Evolutionary conservation across 2,113 vertebrate species (phyloP), one percentile per base, ranked within the genome.

Genomic region (Tetrao urogallus): DNA sequence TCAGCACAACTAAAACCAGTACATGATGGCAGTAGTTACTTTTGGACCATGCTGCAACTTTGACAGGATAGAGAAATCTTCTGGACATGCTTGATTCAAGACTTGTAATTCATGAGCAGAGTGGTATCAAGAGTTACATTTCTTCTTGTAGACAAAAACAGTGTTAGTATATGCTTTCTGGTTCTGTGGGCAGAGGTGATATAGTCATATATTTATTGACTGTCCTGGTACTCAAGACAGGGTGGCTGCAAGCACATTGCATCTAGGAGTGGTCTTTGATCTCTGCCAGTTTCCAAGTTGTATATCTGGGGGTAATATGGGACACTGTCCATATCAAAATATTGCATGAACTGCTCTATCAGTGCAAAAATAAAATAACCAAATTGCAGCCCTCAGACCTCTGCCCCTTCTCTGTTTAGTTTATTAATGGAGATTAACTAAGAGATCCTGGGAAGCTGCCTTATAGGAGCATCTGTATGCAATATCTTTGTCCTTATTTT

Each of bases 391-490:
- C 52, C 4, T 93, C 25, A 9, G 32, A 27, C 6, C 30, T 74
- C 27, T 71, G n/a, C 13, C 42, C n/a, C 56, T 30, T 75, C 10
- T 77, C 45, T 74, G 14, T 54, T 79, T 40, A 52, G 28, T 61
- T 88, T 60, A 47, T 57, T 69, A n/a, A 34, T 10, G 72, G 43
- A 38, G 6, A 19, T 17, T 11, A 12, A 28, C 32, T 7, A 7
- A 20, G 63, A 47, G 32, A 76, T 11, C 20, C 18, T 40, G 52
- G 18, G 42, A 27, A 57, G 12, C 27, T 58, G 11, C 40, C 22
- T 86, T 57, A 76, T 0, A 0, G 28, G 10, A 50, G 48, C 16
- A 67, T n/a, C 22, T 82, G 6, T 8, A 22, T 47, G 40, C 13
- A 85, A 30, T 17, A 22, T 22, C 7, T 89, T 28, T 88, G 52